Base-by-base conservation (phyloP, 2,888 invertebrate species). In the Caenorhabditis sinica region DNA sequence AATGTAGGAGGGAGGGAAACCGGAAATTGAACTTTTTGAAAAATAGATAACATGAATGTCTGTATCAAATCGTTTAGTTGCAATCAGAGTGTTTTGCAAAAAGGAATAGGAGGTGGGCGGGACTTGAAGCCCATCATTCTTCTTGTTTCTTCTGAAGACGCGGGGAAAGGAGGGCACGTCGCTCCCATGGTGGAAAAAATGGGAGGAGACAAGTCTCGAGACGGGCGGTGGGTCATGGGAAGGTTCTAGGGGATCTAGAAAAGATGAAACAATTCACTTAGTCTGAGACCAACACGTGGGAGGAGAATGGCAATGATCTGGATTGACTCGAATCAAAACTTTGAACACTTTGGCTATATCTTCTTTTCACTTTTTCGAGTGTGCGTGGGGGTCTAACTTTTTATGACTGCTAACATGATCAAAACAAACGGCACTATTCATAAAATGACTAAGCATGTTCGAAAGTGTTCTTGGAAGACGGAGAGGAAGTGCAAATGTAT, bases 121-220 rank as follows among this genome's bases (percentile, higher is more conserved):
- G 51, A 63, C 73, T 36, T 17, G 15, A 33, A 40, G 30, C 49
- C 49, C 72, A 53, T 33, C 30, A 53, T 36, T 53, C 65, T 75
- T 30, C 75, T 75, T 65, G 56, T 66, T 56, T 61, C 74, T 63
- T 63, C 53, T 51, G 17, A 74, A 75, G 56, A 58, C 65, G 40
- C 49, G 30, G 53, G 56, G 53, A 51, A 45, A 49, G 25, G 61
- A 43, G 30, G 53, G n/a, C 68, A 71, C 43, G 72, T 45, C 79
- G 56, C 72, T 79, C 79, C 65, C 71, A 79, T 79, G 79, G 79
- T 65, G 33, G 65, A 79, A 79, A 71, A 72, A 79, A 63, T 63
- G 56, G 71, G 58, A 61, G 79, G 71, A 79, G 79, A 63, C 63
- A 30, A 25, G 33, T 75, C 75, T 75, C 75, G 43, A 61, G 61